phyloP scores from a whole-genome alignment of 2,113 vertebrate genomes.

The Paralichthys olivaceus region DNA sequence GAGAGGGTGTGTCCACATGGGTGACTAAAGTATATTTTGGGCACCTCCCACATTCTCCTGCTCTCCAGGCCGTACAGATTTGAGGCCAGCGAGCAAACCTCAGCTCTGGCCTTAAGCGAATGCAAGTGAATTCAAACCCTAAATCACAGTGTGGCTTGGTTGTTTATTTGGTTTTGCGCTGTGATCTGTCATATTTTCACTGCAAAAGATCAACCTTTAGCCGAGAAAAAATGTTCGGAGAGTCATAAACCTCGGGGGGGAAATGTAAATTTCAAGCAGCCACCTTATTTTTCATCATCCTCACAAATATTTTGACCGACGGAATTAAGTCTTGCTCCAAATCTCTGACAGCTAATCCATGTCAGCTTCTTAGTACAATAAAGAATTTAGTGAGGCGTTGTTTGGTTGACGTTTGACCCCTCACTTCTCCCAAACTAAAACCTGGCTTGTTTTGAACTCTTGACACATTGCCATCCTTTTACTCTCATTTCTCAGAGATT shows the following conservation, averaged over 20 bases:
- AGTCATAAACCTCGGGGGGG: conserved; percentile 19
- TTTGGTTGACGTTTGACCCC: conserved; percentile 32
- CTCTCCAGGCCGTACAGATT: conserved; percentile 53
- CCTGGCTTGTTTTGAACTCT: conserved; percentile 41
- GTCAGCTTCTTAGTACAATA: conserved; percentile 22
- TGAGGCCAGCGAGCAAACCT: conserved; percentile 58
- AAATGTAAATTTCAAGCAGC: conserved; percentile 3
- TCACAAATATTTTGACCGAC: conserved; percentile 50
- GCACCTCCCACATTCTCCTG: conserved; percentile 43
- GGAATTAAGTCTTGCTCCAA: conserved; percentile 28
- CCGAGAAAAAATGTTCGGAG: neutral
- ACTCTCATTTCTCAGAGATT: conserved; percentile 66
- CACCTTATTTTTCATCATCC: conserved; percentile 29
- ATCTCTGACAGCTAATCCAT: conserved; percentile 30
- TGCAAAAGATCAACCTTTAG: conserved; percentile 51
- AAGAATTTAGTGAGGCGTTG: conserved; percentile 30
- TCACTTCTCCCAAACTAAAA: conserved; percentile 30
- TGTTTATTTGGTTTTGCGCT: conserved; percentile 73
- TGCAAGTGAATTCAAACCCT: conserved; percentile 53
- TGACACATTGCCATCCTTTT: conserved; percentile 32
- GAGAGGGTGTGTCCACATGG: conserved; percentile 39
- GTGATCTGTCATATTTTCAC: conserved; percentile 50
- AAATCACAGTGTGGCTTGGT: conserved; percentile 62
- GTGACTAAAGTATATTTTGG: conserved; percentile 63
- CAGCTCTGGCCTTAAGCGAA: conserved; percentile 39